These are phyloP conservation scores for Scaptomyza montana DNA, from an alignment of 1,140 invertebrate species.

Conservation along the genomic window DNA sequence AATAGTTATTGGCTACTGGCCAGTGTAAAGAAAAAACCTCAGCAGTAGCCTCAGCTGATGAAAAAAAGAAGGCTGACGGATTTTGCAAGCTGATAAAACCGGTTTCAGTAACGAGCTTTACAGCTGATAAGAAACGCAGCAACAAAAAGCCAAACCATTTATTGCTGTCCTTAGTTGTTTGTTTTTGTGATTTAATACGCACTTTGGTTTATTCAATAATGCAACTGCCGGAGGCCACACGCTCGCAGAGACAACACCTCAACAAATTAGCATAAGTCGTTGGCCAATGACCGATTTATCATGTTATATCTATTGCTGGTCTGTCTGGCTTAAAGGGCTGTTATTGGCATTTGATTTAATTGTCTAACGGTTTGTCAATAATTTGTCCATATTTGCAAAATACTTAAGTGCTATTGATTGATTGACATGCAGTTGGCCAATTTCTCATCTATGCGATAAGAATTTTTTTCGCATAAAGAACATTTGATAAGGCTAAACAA, in stretches of 20 bases:
- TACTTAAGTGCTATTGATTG: conserved; percentile 30
- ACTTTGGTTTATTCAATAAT: conserved; percentile 37
- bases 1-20: conserved; percentile 3
- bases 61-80: conserved; percentile 12
- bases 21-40: not conserved
- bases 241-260: conserved; percentile 36
- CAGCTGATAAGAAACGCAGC: conserved; percentile 48
- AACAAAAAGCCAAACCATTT: conserved; percentile 28
- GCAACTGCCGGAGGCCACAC: conserved; percentile 31
- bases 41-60: not conserved
- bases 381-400: conserved; percentile 29
- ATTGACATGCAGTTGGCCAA: conserved; percentile 29
- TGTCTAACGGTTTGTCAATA: conserved; percentile 20
- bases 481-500: not conserved
- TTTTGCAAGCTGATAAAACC: conserved; percentile 80
- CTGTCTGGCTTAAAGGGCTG: not conserved
- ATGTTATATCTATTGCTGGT: not conserved
- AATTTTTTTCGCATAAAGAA: not conserved
- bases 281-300: conserved; percentile 7
- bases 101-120: conserved; percentile 42
- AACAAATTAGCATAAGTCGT: conserved; percentile 46
- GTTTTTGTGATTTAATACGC: conserved; percentile 16
- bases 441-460: not conserved
- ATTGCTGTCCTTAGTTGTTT: conserved; percentile 32
- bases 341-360: conserved; percentile 7